These are phyloP conservation scores for Halichoeres trimaculatus DNA, from an alignment of 2,113 vertebrate species.

Conservation along the genomic window DNA sequence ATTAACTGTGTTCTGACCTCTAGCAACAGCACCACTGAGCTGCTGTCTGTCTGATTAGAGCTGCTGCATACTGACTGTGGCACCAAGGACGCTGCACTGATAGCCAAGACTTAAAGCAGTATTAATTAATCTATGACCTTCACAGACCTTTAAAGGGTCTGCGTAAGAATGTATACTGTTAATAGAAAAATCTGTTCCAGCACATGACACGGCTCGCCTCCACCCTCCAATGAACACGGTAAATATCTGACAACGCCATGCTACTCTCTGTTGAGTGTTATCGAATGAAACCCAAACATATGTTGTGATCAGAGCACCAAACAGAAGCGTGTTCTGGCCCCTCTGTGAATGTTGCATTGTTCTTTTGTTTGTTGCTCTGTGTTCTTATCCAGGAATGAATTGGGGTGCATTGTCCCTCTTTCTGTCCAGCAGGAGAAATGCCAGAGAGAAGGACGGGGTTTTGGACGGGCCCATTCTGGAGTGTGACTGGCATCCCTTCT, in stretches of 20 bases:
- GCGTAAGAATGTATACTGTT: slow-evolving; percentile 7
- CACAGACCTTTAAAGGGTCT: slow-evolving; percentile 20
- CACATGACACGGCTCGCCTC: neutral
- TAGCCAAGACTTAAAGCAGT: slow-evolving; percentile 25
- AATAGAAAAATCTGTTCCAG: slow-evolving; percentile 19
- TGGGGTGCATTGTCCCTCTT: neutral
- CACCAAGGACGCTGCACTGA: slow-evolving; percentile 34
- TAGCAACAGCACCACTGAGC: slow-evolving; percentile 31
- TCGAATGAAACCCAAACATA: neutral
- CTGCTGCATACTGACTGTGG: slow-evolving; percentile 19
- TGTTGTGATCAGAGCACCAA: neutral
- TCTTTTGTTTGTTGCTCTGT: neutral
- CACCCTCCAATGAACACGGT: neutral
- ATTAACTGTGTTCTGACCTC: slow-evolving; percentile 60
- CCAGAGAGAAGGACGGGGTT: neutral
- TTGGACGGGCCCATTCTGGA: neutral
- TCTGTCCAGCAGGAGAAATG: neutral
- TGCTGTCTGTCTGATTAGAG: slow-evolving; percentile 61
- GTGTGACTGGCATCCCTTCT: neutral
- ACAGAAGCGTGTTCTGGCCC: neutral
- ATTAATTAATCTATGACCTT: slow-evolving; percentile 47
- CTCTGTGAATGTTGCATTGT: too few relatives aligned
- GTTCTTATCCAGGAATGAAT: neutral
- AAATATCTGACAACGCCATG: neutral
- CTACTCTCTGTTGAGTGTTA: neutral